phyloP scores from a whole-genome alignment of 2,113 vertebrate genomes.

The Zootoca vivipara region DNA sequence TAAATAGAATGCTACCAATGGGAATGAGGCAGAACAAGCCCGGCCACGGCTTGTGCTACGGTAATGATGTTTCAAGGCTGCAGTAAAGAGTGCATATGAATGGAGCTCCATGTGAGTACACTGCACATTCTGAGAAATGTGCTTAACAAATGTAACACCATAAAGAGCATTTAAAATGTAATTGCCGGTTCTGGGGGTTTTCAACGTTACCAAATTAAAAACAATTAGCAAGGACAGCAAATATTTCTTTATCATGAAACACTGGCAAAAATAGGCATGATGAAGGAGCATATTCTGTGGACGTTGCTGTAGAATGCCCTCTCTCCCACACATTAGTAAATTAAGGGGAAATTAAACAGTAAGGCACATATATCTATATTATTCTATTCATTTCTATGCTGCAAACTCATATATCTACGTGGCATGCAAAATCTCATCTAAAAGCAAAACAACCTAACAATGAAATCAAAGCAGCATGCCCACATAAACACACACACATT shows the following conservation, averaged over 20 bases:
- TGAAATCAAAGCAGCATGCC: background rate
- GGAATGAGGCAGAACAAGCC: background rate
- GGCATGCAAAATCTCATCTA: too few relatives aligned
- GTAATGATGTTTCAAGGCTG: background rate
- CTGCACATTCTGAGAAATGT: background rate
- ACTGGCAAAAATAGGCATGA: background rate
- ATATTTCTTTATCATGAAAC: fast-evolving
- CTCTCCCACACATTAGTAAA: fast-evolving
- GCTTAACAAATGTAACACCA: background rate
- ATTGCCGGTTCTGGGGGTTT: background rate
- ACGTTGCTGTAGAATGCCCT: background rate
- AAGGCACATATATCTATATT: background rate
- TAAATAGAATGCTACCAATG: background rate
- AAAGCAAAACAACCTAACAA: too few relatives aligned
- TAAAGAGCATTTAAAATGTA: fast-evolving
- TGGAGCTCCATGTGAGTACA: background rate
- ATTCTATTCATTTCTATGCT: background rate
- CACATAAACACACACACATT: background rate
- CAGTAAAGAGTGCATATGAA: background rate
- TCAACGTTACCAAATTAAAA: fast-evolving
- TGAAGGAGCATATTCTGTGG: background rate
- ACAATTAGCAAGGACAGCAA: background rate
- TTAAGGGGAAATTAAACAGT: background rate
- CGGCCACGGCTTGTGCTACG: background rate
- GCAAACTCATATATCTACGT: background rate